Evolutionary conservation across 2,888 invertebrate species (phyloP), one percentile per base, ranked within the genome.

Genomic region (Anthrax anthrax): DNA sequence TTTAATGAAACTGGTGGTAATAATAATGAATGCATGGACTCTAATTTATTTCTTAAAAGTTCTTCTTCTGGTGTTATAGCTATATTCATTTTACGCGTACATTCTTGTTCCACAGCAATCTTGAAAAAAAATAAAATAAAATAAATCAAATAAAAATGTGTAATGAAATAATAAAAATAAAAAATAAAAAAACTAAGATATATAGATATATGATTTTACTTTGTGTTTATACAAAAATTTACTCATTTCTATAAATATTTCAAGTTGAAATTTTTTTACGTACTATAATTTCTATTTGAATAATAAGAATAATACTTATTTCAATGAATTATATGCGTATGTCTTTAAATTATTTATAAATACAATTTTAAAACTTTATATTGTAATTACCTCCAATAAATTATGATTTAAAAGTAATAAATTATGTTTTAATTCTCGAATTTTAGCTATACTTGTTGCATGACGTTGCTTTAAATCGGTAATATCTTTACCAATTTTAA

Each of bases 1-100:
- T 91, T 92, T 61, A 89, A 90, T 55, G 95, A 87, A 37, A 91
- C 89, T 29, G 95, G 94, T 14, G 88, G 84, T 56, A 89, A 87
- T 17, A 96, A 77, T 59, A 92, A 84, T 0, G 84, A 78, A 50
- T 89, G 82, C 61, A 95, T 77, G 46, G 84, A 81, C 67, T 95
- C 91, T 41, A 95, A 72, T 53, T 87, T 82, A 43, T 86, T 86
- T 43, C 88, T 76, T n/a, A 91, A 70, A 12, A 83, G 77, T 65
- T 95, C 95, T 65, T 96, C 96, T 57, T 94, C 92, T 0, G 87
- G 85, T 56, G 84, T 82, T 23, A 95, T 70, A 1, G 90, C 84
- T 44, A 86, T 77, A 9, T 94, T 94, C 49, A 84, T 79, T 63
- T 91, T 90, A n/a, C 92, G 76, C 3, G 80, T 76, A 51, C 86